Evolutionary conservation across 2,113 vertebrate genomes (phyloP).

Genomic region (Marcusenius ussheri): DNA sequence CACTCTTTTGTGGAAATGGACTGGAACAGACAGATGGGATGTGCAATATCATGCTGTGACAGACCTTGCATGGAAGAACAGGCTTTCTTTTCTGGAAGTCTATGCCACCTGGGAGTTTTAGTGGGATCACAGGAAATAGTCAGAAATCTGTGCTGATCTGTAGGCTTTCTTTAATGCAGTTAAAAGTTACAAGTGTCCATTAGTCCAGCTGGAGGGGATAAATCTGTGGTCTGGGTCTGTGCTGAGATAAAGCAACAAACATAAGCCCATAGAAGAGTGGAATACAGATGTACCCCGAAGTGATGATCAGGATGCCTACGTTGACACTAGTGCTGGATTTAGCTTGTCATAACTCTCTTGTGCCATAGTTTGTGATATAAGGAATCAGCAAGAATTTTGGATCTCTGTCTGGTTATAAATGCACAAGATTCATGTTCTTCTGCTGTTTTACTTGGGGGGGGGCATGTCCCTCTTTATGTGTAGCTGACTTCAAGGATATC

Average conservation of each 20-base stretch:
- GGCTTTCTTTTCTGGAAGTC: not conserved
- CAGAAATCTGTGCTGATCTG: not conserved
- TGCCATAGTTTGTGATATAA: not conserved
- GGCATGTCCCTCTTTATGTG: constrained; percentile 29
- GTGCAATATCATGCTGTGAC: not conserved
- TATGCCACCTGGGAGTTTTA: not conserved
- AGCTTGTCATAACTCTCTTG: not conserved
- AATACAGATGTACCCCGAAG: not conserved
- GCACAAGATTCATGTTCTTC: not conserved
- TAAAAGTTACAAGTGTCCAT: not conserved
- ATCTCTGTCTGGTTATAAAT: not conserved
- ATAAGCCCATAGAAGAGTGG: not conserved
- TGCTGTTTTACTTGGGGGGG: not conserved
- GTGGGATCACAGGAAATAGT: constrained; percentile 3
- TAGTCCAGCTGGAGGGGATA: not conserved
- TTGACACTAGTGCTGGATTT: not conserved
- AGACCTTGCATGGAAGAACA: not conserved
- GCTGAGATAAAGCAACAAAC: not conserved
- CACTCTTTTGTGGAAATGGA: constrained; percentile 17
- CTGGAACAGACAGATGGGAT: constrained; percentile 7
- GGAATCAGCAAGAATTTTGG: not conserved
- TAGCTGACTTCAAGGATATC: constrained; percentile 97
- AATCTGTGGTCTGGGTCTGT: not conserved
- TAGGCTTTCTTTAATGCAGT: not conserved
- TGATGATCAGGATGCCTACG: not conserved